Base-by-base conservation (phyloP, 35 echinoderm and acorn worm species). In the Apostichopus japonicus region DNA sequence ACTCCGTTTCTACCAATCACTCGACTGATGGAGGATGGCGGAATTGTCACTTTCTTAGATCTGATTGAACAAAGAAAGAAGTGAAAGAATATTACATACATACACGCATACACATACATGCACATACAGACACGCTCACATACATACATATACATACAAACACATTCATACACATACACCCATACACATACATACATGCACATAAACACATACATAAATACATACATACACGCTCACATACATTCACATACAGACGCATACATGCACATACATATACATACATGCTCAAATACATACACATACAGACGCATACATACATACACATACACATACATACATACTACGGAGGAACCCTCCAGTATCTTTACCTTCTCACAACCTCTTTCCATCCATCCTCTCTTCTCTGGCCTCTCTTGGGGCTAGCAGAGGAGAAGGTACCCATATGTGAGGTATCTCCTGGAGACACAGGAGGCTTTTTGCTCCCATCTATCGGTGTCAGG, bases 21-120 rank as follows among this genome's bases (percentile, higher is more conserved):
- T 27, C 97, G 92, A 63, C 97, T 99, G 81, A 99, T 95, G 23
- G 97, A 95, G 23, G 92, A 90, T 23, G 95, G 91, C 51, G 97
- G 97, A 59, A 99, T 95, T 24, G 75, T 95, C n/a, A 99, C 97
- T 90, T 96, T 99, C 81, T 99, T 99, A 24, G 97, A 99, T 91
- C 97, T 96, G 80, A 61, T 61, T 61, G 57, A 61, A 61, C 33
- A 44, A 78, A 78, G 13, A 78, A 78, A 44, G 21, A 84, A 84
- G 1, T 63, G 55, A 55, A 56, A 13, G n/a, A 87, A 62, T 22
- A 65, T 6, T 7, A 7, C 44, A 65, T 27, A 5, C 58, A 22
- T 61, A 25, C 54, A 13, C 9, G 5, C 7, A 8, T 61, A 61
- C 13, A 61, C 13, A 61, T 61, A 61, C 13, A 61, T 61, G 8